Evolutionary conservation across 2,797 vertebrate species (phyloP), one percentile per base, ranked within the genome.

Genomic region (Emydoidea blandingii): DNA sequence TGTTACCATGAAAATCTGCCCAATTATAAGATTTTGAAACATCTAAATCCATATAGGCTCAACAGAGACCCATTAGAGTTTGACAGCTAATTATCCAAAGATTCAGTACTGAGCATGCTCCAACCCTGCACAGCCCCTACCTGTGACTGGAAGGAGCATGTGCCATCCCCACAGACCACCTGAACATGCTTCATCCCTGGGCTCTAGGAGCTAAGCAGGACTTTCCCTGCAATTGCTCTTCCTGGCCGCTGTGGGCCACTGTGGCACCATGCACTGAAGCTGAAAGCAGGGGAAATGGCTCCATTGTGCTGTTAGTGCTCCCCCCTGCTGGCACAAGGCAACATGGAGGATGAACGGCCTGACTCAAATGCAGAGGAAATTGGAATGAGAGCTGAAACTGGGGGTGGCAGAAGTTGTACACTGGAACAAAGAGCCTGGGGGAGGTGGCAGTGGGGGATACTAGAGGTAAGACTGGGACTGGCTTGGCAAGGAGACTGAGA

Each of bases 1-100:
- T 49, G 49, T 89, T 91, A 47, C 1, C 41, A 44, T 49, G 86
- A 92, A 65, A 3, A 11, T 68, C 52, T 85, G 9, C 81, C 41
- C 87, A 47, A 27, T 53, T 3, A 37, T 23, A n/a, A 88, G 84
- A 59, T 18, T 83, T 86, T n/a, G 27, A 88, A 62, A 2, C 3
- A 19, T 50, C 1, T 1, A 27, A 44, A 6, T n/a, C 23, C 10
- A 52, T 0, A 0, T 59, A 37, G 4, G 8, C 16, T 7, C 62
- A 78, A 72, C 4, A 80, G 31, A 52, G 12, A 37, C 11, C 37
- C 52, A 21, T 12, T 74, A 89, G 37, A 16, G 29, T 21, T 65
- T 82, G 37, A 6, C 25, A 27, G 23, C 5, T 14, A 76, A 29
- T 41, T 76, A 6, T 76, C 41, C 12, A 76, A 76, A 76, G 72